These are phyloP conservation scores for Nymphalis polychloros DNA, from an alignment of 2,888 invertebrate species.

Conservation along the genomic window DNA sequence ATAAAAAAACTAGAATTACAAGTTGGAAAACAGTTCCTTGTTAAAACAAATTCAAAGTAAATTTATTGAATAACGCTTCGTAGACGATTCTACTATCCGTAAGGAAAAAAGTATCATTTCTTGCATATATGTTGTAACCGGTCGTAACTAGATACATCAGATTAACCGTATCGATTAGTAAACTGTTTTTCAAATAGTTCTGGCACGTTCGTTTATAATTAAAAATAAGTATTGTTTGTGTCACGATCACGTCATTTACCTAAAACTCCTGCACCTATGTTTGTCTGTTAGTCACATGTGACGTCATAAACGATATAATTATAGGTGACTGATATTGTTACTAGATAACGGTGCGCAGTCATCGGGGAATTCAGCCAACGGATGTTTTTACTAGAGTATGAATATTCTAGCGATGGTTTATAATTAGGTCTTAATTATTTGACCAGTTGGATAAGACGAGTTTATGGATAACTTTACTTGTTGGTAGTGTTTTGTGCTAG, in stretches of 20 bases:
- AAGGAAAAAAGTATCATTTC: too few relatives aligned
- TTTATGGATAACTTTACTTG: not conserved
- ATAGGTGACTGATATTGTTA: conserved; percentile 1
- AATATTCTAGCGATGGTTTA: not conserved
- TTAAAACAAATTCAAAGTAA: too few relatives aligned
- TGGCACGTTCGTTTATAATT: not conserved
- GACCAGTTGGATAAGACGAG: not conserved
- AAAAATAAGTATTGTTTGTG: conserved; percentile 17
- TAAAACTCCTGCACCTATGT: conserved; percentile 26
- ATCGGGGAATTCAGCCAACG: conserved; percentile 22
- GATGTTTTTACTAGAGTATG: not conserved
- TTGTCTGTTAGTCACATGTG: conserved; percentile 32
- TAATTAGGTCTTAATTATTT: not conserved
- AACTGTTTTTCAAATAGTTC: not conserved
- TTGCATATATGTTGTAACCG: too few relatives aligned
- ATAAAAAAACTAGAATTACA: too few relatives aligned
- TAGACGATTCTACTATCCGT: too few relatives aligned
- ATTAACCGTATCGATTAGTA: too few relatives aligned
- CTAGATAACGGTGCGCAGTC: conserved; percentile 14
- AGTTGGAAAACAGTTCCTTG: too few relatives aligned
- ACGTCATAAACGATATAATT: conserved; percentile 18
- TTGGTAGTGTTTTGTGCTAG: too few relatives aligned
- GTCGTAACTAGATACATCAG: too few relatives aligned
- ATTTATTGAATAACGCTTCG: too few relatives aligned
- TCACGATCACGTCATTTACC: conserved; percentile 26